Base-by-base conservation (phyloP, 1,140 invertebrate genomes). In the Platorchestia sp. region DNA sequence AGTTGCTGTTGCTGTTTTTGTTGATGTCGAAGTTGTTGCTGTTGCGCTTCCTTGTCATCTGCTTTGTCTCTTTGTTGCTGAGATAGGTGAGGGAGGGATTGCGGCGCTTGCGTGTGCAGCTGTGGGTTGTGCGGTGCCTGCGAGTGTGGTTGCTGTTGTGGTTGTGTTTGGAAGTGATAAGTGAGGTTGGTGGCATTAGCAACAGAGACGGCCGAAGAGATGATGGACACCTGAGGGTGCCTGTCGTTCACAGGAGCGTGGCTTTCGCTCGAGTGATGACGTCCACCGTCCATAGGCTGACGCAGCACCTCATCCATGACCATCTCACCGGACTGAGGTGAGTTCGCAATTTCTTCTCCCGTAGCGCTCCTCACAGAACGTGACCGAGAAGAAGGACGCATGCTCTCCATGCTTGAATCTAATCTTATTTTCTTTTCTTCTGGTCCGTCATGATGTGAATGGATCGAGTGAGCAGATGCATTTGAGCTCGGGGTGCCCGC, bases 281-380 rank as follows among this genome's bases (percentile, higher is more conserved):
- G 96, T 51, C 95, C 96, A 91, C 91, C 96, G 95, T 41, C 75
- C 36, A 89, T 44, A 27, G 45, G 45, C 87, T 96, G 96, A 27
- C 96, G 95, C 6, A 96, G 96, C 22, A 96, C 95, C 45, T 98
- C 98, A 95, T 98, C 98, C 14, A 98, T 98, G 3, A 98, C 97
- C 97, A 98, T 97, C 14, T 98, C 98, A 0, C 97, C 97, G 96
- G 97, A 97, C 47, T 97, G 97, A 16, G 98, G 97, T 97, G 97
- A 97, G 96, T 98, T 97, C 95, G 96, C 96, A 22, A 96, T 95
- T 36, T 96, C 96, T 44, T 96, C 96, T 44, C 95, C 96, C 5
- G 95, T 89, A 27, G 95, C 95, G 47, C 89, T 95, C 47, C 96
- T 95, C 47, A 95, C 96, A 45, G 91, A 44, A 45, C 91, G 91